Conservation (phyloP, 2,113 vertebrate species). For the Lophotis ruficrista region DNA sequence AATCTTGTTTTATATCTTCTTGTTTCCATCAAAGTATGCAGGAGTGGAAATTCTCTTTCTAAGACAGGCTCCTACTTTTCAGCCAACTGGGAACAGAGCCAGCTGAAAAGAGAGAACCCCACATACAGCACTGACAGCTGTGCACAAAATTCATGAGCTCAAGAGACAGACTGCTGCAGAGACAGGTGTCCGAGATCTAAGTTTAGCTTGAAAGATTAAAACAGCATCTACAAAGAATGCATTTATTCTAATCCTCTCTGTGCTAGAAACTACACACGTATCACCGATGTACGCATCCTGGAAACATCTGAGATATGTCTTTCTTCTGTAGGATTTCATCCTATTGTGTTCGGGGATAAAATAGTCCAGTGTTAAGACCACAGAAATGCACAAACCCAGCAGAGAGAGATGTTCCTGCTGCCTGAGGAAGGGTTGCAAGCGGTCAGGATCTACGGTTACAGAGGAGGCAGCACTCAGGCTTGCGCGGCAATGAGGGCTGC, state of each 20-base stretch:
- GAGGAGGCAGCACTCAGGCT: neutral
- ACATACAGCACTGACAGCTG: conserved; percentile 72
- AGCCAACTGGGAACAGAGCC: conserved; percentile 68
- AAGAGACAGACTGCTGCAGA: conserved; percentile 64
- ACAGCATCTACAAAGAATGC: conserved; percentile 69
- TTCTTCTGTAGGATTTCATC: conserved; percentile 20
- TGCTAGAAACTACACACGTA: conserved; percentile 49
- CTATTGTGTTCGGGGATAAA: conserved; percentile 46
- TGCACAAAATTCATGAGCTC: conserved; percentile 68
- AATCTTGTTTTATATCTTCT: conserved; percentile 72
- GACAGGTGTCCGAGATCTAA: conserved; percentile 76
- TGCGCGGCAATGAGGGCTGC: neutral
- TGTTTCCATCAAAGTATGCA: conserved; percentile 67
- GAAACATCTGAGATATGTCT: conserved; percentile 34
- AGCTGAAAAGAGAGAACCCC: conserved; percentile 65
- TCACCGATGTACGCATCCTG: conserved; percentile 16
- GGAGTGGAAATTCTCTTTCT: conserved; percentile 70
- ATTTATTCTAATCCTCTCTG: conserved; percentile 68
- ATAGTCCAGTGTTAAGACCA: neutral
- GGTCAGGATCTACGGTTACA: neutral
- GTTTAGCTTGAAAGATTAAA: conserved; percentile 74
- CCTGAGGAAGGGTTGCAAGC: neutral
- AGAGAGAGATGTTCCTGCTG: neutral
- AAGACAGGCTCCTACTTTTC: conserved; percentile 64
- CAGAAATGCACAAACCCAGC: neutral